Base-by-base conservation (phyloP, 2,113 vertebrate species). In the Varanus komodoensis region DNA sequence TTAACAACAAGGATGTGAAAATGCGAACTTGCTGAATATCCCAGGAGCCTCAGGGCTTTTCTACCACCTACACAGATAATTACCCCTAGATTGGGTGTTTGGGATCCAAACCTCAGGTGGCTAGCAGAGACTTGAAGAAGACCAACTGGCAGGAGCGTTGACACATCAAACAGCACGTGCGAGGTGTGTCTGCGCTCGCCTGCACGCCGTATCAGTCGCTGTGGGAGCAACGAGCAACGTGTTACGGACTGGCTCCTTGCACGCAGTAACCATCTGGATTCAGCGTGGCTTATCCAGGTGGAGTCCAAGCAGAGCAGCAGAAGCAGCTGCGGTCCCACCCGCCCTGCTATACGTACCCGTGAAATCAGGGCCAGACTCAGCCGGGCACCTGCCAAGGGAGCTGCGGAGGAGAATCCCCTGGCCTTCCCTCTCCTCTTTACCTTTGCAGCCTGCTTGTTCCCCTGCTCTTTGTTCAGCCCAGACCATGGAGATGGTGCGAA, bases 71-170 rank as follows among this genome's bases (percentile, higher is more conserved):
- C 95, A 0, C 94, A 61, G 93, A 77, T 96, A 96, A 97, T 95
- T 95, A 96, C 75, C 84, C 88, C 93, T 91, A 91, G 87, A 86
- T 57, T 94, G 95, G 86, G 93, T 83, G 61, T 74, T 95, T 93
- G 96, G 91, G 88, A 95, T 95, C 94, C 90, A 90, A 93, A 91
- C 91, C 90, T 91, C 96, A 94, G 11, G 1, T 23, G 6, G 90
- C 92, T 91, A 93, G 84, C 94, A 95, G 94, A 96, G 91, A 94
- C 96, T 95, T 29, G 54, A 96, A 95, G 95, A 92, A 95, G 94
- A 93, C 89, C 32, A 0, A 89, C 84, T 90, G 89, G 91, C 91
- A 89, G 75, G 5, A 0, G 61, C 86, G 84, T 54, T 15, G 81
- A 90, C 52, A 90, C 52, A 1, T 89, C 94, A 91, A 87, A 82